Conservation (phyloP, 2,797 vertebrate species). For the Artibeus lituratus region DNA sequence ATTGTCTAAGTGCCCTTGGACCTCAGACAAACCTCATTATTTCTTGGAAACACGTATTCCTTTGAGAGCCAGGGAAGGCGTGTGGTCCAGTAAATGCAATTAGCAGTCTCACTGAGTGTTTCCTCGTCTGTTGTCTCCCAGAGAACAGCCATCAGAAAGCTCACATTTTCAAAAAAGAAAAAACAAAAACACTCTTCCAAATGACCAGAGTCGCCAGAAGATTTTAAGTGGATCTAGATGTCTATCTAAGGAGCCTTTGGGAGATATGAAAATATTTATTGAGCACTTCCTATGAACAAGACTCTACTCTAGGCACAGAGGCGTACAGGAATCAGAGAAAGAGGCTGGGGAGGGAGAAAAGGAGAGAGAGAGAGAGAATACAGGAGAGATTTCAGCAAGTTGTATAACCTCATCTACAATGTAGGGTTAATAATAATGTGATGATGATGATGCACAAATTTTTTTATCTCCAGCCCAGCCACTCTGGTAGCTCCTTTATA, state of each 20-base stretch:
- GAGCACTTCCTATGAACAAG: neutral
- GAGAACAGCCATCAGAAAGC: constrained; percentile 57
- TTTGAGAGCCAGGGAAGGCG: constrained; percentile 55
- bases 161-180: constrained; percentile 39
- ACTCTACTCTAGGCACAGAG: neutral
- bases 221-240: constrained; percentile 37
- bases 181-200: constrained; percentile 23
- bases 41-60: constrained; percentile 69
- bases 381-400: neutral
- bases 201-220: constrained; percentile 3
- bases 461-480: neutral
- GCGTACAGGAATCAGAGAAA: neutral
- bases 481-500: neutral
- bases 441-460: neutral
- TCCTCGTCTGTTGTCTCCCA: constrained; percentile 47
- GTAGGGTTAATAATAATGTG: neutral
- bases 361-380: neutral
- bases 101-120: neutral
- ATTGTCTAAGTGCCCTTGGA: constrained; percentile 57
- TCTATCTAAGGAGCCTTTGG: neutral
- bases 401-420: neutral
- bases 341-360: neutral
- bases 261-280: neutral
- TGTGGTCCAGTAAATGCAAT: constrained; percentile 76
- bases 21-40: constrained; percentile 56